phyloP scores from a whole-genome alignment of 2,113 vertebrate species.

The Nymphicus hollandicus region DNA sequence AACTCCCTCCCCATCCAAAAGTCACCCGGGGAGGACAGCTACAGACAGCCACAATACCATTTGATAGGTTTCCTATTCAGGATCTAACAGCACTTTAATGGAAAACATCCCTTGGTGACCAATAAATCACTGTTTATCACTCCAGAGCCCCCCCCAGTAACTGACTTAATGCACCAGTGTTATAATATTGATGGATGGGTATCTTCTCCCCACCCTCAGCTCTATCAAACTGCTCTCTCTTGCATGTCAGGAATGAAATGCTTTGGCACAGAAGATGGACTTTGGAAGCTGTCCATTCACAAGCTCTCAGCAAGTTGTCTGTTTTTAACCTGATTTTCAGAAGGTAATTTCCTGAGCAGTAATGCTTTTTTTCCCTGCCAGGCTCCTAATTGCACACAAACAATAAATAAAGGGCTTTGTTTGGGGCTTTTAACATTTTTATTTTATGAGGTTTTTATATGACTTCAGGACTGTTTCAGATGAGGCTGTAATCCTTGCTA shows the following conservation, averaged over 20 bases:
- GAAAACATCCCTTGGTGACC: neutral
- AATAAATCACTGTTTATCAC: neutral
- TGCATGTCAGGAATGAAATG: neutral
- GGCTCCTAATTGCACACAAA: slow-evolving; percentile 13
- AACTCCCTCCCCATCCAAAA: neutral
- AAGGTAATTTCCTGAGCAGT: neutral
- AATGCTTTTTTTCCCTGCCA: neutral
- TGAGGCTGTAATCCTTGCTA: neutral
- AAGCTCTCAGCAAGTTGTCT: neutral
- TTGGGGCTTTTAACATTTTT: neutral
- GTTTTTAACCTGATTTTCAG: neutral
- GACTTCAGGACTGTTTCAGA: neutral
- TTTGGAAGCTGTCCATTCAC: neutral
- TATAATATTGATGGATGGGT: neutral
- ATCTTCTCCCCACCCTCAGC: neutral
- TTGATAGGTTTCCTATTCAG: neutral
- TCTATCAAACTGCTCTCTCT: neutral
- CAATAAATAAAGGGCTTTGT: slow-evolving; percentile 22
- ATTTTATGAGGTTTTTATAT: neutral
- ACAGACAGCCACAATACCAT: neutral
- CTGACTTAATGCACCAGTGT: neutral
- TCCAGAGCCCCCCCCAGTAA: neutral
- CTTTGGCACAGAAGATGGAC: neutral
- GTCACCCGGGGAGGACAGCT: neutral
- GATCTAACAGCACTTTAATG: neutral